Conservation (phyloP, 2,113 vertebrate species). For the Pseudopipra pipra region DNA sequence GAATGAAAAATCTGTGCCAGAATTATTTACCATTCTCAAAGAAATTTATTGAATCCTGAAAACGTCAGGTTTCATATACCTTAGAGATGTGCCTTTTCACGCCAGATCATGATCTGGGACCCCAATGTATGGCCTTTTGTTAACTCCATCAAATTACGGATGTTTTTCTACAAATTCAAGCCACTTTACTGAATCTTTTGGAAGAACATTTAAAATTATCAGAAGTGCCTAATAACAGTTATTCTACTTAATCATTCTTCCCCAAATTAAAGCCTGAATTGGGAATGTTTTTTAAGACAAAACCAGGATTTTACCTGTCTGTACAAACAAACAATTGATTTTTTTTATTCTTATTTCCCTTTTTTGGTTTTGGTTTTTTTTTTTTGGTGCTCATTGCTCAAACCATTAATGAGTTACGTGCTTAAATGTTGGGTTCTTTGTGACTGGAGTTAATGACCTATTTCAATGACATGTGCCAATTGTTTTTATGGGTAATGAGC, state of each 20-base stretch:
- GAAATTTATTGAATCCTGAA: neutral
- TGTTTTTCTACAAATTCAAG: neutral
- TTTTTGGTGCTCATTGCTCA: neutral
- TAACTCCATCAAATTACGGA: neutral
- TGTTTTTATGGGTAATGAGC: conserved; percentile 32
- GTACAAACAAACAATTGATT: neutral
- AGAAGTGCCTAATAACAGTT: neutral
- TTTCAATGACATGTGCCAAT: neutral
- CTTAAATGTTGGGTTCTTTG: neutral
- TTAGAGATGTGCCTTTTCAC: neutral
- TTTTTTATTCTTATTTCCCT: neutral
- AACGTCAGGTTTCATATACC: neutral
- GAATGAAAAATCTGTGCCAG: neutral
- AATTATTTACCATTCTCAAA: neutral
- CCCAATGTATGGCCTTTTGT: neutral
- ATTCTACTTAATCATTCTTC: neutral
- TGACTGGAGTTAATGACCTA: conserved; percentile 5
- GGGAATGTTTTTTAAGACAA: neutral
- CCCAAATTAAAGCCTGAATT: neutral
- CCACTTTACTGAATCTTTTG: neutral
- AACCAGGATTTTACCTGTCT: neutral
- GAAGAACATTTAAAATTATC: neutral
- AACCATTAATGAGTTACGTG: neutral
- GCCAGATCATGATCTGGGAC: neutral
- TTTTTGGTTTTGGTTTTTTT: neutral